These are phyloP conservation scores for Asteroscopus sphinx DNA, from an alignment of 2,888 invertebrate genomes.

Conservation along the genomic window DNA sequence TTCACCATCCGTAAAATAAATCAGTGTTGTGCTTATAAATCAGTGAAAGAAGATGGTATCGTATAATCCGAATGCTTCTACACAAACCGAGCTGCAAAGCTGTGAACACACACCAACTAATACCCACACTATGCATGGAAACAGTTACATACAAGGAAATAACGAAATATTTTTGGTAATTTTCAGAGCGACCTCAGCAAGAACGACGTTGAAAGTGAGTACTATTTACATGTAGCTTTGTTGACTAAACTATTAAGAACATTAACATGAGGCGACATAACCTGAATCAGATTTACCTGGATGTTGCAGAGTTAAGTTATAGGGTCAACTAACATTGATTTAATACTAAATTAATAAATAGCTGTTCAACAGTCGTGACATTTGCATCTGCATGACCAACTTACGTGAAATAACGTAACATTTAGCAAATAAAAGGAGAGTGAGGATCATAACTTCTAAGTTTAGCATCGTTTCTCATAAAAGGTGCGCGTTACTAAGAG, in stretches of 20 bases:
- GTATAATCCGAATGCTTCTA: slow-evolving; percentile 63
- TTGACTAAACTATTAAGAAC: slow-evolving; percentile 22
- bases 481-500: slow-evolving; percentile 84
- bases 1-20: slow-evolving; percentile 60
- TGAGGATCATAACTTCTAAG: slow-evolving; percentile 77
- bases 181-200: slow-evolving; percentile 96
- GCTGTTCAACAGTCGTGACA: slow-evolving; percentile 1
- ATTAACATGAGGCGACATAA: slow-evolving; percentile 7
- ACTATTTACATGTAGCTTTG: slow-evolving; percentile 54
- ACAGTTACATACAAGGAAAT: slow-evolving; percentile 74
- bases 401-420: slow-evolving; percentile 38
- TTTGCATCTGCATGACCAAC: slow-evolving; percentile 20
- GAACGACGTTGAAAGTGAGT: slow-evolving; percentile 97
- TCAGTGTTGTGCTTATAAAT: slow-evolving; percentile 79
- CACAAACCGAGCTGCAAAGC: slow-evolving; percentile 71
- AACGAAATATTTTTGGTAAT: slow-evolving; percentile 87
- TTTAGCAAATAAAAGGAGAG: slow-evolving; percentile 65
- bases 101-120: slow-evolving; percentile 71
- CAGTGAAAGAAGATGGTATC: slow-evolving; percentile 79
- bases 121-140: slow-evolving; percentile 74
- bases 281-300: neutral
- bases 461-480: slow-evolving; percentile 86
- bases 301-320: slow-evolving; percentile 11
- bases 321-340: slow-evolving; percentile 25
- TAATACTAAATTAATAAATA: slow-evolving; percentile 13